Base-by-base conservation (phyloP, 1,140 invertebrate genomes). In the Musca domestica region DNA sequence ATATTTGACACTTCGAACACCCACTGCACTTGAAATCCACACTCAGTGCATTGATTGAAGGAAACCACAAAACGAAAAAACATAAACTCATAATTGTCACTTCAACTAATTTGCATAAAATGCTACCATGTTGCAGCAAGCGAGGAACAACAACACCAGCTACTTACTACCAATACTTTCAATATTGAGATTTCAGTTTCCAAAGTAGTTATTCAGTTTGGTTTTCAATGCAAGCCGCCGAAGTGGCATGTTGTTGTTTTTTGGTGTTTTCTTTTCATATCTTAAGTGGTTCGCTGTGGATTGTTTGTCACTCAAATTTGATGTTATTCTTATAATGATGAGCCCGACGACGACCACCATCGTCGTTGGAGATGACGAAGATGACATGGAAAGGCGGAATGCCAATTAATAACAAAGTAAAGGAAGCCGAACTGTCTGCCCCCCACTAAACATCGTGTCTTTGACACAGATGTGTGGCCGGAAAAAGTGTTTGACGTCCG, bases 41-140 rank as follows among this genome's bases (percentile, higher is more conserved):
- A 41, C 34, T 2, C 4, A 41, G 4, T 41, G 34, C 34, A 41
- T 41, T 12, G 3, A 30, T 4, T 4, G 34, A 12, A 41, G 10
- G 34, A 41, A 41, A 41, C 34, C 34, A 41, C 4, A 41, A 41
- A 41, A 30, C 3, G 9, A 4, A 3, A 30, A 30, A 30, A 41
- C 34, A 41, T n/a, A n/a, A n/a, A 9, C 34, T 41, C 34, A 41
- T 41, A 61, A 61, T 61, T 61, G 56, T 61, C 56, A 61, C 56
- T 61, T 61, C 34, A 61, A 61, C 56, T 61, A 61, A 61, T 61
- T 61, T 61, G 56, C 56, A 61, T 61, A 34, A 61, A 61, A 19
- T 61, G 56, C 56, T 61, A 61, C 56, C 56, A 61, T 61, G 56
- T 61, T 61, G 56, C 56, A 61, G 27, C 56, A n/a, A 41, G 17